phyloP scores from a whole-genome alignment of 2,888 invertebrate genomes.

The Yponomeuta plumbellus region DNA sequence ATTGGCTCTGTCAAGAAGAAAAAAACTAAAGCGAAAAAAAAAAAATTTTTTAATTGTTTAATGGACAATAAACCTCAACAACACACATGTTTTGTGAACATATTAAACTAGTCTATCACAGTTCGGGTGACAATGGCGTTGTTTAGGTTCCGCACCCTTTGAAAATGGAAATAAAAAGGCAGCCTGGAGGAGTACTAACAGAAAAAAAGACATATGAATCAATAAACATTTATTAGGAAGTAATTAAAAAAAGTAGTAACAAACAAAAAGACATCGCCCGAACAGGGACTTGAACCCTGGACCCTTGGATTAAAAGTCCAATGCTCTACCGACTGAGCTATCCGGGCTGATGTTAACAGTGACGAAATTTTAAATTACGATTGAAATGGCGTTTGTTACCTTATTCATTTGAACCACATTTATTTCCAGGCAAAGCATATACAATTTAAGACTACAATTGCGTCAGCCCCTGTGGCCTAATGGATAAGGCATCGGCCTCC shows the following conservation, averaged over 20 bases:
- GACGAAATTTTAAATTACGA: constrained; percentile 32
- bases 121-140: too few relatives aligned
- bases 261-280: constrained; percentile 49
- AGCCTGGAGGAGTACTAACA: neutral
- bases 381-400: constrained; percentile 12
- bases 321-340: constrained; percentile 78
- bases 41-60: too few relatives aligned
- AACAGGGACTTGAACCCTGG: constrained; percentile 78
- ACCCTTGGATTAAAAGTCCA: constrained; percentile 78
- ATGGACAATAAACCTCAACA: too few relatives aligned
- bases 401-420: neutral
- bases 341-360: constrained; percentile 45
- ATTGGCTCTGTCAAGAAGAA: too few relatives aligned
- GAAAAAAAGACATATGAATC: neutral
- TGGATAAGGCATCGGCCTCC: constrained; percentile 82
- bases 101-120: too few relatives aligned
- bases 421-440: too few relatives aligned
- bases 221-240: neutral
- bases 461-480: constrained; percentile 41
- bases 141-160: too few relatives aligned
- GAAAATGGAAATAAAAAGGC: neutral
- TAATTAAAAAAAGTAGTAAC: neutral
- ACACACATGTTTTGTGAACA: too few relatives aligned
- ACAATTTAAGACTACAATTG: too few relatives aligned
- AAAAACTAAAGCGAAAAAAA: too few relatives aligned